These are phyloP conservation scores for Crossaster papposus DNA, from an alignment of 53 echinoderm and acorn worm genomes.

Conservation along the genomic window DNA sequence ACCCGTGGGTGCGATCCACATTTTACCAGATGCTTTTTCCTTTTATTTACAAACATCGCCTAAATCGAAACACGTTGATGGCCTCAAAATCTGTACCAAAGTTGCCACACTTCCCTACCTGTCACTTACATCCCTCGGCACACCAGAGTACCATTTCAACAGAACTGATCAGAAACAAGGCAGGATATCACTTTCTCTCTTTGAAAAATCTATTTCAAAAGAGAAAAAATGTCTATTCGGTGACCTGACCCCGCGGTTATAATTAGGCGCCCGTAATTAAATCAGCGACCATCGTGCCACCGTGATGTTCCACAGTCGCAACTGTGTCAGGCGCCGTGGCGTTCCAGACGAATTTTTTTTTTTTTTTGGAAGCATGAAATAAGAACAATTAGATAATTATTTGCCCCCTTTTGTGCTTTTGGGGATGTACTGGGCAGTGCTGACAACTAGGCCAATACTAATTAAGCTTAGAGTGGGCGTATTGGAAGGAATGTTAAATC, in stretches of 20 bases:
- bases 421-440: background rate
- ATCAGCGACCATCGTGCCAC: slow-evolving; percentile 1
- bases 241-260: slow-evolving; percentile 1
- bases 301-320: background rate
- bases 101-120: background rate
- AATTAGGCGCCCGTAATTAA: slow-evolving; percentile 1
- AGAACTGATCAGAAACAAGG: background rate
- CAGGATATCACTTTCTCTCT: background rate
- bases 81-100: background rate
- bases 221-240: background rate
- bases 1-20: background rate
- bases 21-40: background rate
- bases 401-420: background rate
- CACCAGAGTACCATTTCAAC: background rate
- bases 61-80: background rate
- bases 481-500: too few species aligned
- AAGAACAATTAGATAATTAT: background rate
- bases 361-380: background rate
- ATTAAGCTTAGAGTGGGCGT: too few species aligned
- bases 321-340: background rate
- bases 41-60: background rate
- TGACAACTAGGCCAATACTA: background rate
- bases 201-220: background rate
- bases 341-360: background rate
- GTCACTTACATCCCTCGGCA: background rate